phyloP scores from a whole-genome alignment of 1,140 invertebrate genomes.

The Odontomachus brunneus region DNA sequence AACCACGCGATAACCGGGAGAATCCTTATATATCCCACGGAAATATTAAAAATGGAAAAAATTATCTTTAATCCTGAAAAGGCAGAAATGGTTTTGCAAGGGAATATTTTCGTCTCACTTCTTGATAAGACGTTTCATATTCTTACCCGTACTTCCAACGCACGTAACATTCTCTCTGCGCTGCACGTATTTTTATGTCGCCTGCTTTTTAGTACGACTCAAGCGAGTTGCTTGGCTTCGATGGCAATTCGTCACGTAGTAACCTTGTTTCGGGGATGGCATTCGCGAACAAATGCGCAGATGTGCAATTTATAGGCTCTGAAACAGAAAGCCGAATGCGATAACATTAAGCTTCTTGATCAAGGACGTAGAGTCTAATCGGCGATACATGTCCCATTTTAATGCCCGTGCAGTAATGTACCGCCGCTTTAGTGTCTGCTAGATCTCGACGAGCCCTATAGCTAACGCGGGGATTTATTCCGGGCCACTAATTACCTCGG shows the following conservation, averaged over 20 bases:
- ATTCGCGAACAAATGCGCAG: background rate
- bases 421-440: conserved; percentile 3
- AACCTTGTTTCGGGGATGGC: background rate
- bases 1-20: background rate
- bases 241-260: background rate
- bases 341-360: conserved; percentile 59
- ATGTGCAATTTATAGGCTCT: conserved; percentile 12
- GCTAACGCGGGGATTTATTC: conserved; percentile 7
- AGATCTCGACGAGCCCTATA: background rate
- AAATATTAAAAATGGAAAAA: background rate
- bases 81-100: background rate
- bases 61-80: background rate
- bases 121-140: background rate
- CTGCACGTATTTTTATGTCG: background rate
- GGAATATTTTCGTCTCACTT: conserved; percentile 4
- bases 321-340: background rate
- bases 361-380: conserved; percentile 42
- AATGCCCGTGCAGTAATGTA: conserved; percentile 43
- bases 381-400: conserved; percentile 42
- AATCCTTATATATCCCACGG: background rate
- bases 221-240: background rate
- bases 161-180: background rate
- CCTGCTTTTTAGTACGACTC: background rate
- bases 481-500: background rate
- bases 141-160: background rate